phyloP scores from a whole-genome alignment of 2,113 vertebrate genomes.

The Vimba vimba region DNA sequence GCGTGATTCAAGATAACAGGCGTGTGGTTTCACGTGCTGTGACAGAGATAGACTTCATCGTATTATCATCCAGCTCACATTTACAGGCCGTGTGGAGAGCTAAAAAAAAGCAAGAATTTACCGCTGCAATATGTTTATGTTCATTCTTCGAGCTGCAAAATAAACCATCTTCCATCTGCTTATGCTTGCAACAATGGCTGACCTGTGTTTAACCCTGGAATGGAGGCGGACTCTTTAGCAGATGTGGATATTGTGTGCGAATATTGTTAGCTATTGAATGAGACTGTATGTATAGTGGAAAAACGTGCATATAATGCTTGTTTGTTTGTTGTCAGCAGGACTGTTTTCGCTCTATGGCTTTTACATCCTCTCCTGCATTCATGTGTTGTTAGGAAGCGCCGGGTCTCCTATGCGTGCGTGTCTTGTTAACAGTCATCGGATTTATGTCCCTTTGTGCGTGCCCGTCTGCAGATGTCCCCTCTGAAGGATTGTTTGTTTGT shows the following conservation, averaged over 20 bases:
- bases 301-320: slow-evolving; percentile 28
- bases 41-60: slow-evolving; percentile 24
- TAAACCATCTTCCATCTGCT: slow-evolving; percentile 30
- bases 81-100: not conserved
- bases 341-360: slow-evolving; percentile 70
- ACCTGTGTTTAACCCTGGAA: slow-evolving; percentile 26
- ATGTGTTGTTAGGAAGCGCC: slow-evolving; percentile 71
- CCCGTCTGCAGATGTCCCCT: slow-evolving; percentile 70
- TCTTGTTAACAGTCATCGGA: slow-evolving; percentile 76
- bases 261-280: slow-evolving; percentile 31
- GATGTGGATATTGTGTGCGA: slow-evolving; percentile 25
- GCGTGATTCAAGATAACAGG: slow-evolving; percentile 10
- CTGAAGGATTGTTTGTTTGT: slow-evolving; percentile 68
- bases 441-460: slow-evolving; percentile 73
- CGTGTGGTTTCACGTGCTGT: not conserved
- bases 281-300: slow-evolving; percentile 15
- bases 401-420: slow-evolving; percentile 67
- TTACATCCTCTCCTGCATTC: slow-evolving; percentile 65
- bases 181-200: slow-evolving; percentile 26
- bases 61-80: not conserved
- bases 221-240: slow-evolving; percentile 15
- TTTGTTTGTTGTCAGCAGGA: slow-evolving; percentile 75
- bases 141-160: not conserved
- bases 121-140: not conserved
- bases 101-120: not conserved